Base-by-base conservation (phyloP, 2,113 vertebrate genomes). In the Anhinga anhinga region DNA sequence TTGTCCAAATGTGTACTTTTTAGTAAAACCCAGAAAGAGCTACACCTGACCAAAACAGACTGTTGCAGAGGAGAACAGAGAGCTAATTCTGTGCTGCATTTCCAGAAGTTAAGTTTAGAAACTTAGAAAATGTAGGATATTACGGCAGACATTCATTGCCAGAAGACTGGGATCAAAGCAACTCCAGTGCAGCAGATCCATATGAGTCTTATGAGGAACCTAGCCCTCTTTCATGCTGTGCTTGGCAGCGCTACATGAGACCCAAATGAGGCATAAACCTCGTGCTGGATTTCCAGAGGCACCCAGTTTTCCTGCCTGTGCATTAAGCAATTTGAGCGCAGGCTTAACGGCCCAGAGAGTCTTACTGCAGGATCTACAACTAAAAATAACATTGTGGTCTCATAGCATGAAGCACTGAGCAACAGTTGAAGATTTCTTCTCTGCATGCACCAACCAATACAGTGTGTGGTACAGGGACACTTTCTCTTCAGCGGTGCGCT, bases 111-210 rank as follows among this genome's bases (percentile, higher is more conserved):
- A 50, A 27, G 59, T 91, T 91, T 27, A 73, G 53, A 91, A 82
- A 23, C 3, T 0, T 22, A 55, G 82, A 29, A 52, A 47, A 76
- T 25, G 14, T 40, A 26, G 53, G 44, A 32, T 74, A 30, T 81
- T 74, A 42, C 13, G 11, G 63, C 34, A 91, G 50, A n/a, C 3
- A 6, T 34, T 69, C 27, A 12, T 25, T 87, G 40, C 45, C 61
- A 50, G 53, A 62, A 61, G 45, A 23, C 17, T 42, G 58, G 58
- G 20, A 55, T 62, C 65, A 72, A 13, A 85, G 38, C 15, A 1
- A 20, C 16, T n/a, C 7, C 0, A 0, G 38, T 83, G 69, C 49
- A 65, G 61, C 22, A 34, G 49, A 67, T 65, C 36, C 0, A 0
- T 34, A 1, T 1, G 5, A 86, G 61, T 47, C 73, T 65, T 29